phyloP scores from a whole-genome alignment of 2,113 vertebrate species.

The Silurus asotus region DNA sequence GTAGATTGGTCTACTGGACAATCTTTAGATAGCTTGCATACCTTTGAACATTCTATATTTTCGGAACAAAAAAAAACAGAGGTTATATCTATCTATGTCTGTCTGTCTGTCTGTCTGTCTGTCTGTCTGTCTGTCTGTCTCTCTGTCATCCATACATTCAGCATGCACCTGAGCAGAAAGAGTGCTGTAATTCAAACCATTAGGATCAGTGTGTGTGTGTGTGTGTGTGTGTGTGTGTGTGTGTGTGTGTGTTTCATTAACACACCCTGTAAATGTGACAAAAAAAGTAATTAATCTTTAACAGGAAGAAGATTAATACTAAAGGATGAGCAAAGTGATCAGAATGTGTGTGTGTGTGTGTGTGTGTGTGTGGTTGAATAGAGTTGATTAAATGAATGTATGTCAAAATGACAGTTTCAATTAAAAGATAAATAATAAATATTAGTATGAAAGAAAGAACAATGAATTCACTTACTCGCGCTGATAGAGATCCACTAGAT shows the following conservation, averaged over 20 bases:
- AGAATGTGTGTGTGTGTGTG: not conserved
- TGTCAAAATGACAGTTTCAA: not conserved
- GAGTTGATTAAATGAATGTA: not conserved
- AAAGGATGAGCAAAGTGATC: not conserved
- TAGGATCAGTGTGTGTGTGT: not conserved
- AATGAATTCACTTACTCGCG: conserved; percentile 29
- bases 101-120: not conserved
- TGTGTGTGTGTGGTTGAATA: not conserved
- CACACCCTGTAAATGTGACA: not conserved
- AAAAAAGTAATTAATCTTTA: not conserved
- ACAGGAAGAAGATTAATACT: not conserved
- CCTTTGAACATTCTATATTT: too few species aligned
- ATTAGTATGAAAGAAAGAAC: not conserved
- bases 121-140: not conserved
- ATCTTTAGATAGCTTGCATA: too few species aligned
- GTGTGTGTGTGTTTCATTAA: not conserved
- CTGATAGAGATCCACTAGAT: conserved; percentile 49
- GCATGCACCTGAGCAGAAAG: not conserved
- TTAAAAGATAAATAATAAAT: not conserved
- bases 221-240: conserved; percentile 3
- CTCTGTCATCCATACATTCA: conserved; percentile 7
- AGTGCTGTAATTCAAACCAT: not conserved
- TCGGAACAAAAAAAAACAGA: too few species aligned
- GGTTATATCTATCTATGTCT: not conserved
- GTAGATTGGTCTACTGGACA: too few species aligned